These are phyloP conservation scores for Matsumurasca onukii DNA, from an alignment of 1,140 invertebrate species.

Conservation along the genomic window DNA sequence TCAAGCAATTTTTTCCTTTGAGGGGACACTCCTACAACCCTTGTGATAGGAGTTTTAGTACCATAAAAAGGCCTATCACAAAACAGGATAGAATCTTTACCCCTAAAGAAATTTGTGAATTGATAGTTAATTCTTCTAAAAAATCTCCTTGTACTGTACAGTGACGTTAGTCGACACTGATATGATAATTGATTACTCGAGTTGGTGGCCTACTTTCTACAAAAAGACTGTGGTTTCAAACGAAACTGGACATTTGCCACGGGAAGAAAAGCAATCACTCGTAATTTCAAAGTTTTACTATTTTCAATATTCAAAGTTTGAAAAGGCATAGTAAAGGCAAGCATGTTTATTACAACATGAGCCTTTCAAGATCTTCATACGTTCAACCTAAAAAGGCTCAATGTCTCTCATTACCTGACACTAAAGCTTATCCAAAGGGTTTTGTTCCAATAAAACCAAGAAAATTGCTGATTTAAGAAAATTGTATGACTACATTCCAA, in stretches of 20 bases:
- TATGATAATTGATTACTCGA: background rate
- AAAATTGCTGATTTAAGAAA: too few species aligned
- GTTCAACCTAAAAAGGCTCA: background rate
- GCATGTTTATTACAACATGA: background rate
- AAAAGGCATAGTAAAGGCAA: background rate
- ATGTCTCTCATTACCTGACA: too few species aligned
- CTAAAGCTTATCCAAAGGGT: background rate
- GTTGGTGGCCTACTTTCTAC: slow-evolving; percentile 3
- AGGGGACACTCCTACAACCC: slow-evolving; percentile 46
- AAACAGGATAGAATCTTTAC: slow-evolving; percentile 38
- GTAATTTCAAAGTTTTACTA: background rate
- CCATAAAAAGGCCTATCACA: slow-evolving; percentile 39
- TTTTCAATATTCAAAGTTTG: background rate
- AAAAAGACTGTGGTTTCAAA: background rate
- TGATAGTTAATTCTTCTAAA: background rate
- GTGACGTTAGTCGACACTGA: background rate
- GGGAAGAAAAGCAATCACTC: background rate
- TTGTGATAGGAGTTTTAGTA: slow-evolving; percentile 44
- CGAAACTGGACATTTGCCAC: background rate
- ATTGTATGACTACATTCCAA: too few species aligned
- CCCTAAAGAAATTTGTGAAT: slow-evolving; percentile 33
- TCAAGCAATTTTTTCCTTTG: slow-evolving; percentile 44
- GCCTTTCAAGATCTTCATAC: background rate
- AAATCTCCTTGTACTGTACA: background rate
- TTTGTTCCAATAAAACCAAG: slow-evolving; percentile 4